A percentile compares a stretch with the other conserved stretches of the same genome.
These are phyloP conservation scores for Indicator maculatus DNA, from an alignment of 2,113 vertebrate species.

Conservation along the genomic window DNA sequence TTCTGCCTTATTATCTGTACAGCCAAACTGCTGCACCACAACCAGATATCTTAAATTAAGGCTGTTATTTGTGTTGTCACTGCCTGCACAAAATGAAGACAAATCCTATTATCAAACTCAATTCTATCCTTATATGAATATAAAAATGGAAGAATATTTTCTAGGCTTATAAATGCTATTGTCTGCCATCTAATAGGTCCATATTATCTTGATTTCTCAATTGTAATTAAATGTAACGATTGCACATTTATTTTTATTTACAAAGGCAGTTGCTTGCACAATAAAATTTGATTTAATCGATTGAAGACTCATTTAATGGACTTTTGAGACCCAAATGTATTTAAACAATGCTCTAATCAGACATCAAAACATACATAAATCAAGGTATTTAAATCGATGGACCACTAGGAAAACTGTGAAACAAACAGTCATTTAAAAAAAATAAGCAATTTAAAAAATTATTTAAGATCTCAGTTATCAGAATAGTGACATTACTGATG, in stretches of 20 bases:
- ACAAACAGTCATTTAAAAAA: neutral
- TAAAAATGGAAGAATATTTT: neutral
- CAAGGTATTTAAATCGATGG: conserved; percentile 48
- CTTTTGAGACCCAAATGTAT: conserved; percentile 32
- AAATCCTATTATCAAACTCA: conserved; percentile 1
- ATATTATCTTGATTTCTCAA: conserved; percentile 42
- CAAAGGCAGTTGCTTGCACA: conserved; percentile 37
- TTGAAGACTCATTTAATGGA: conserved; percentile 54
- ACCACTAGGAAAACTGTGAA: conserved; percentile 20
- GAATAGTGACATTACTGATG: neutral
- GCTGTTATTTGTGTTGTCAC: neutral
- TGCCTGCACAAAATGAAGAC: neutral
- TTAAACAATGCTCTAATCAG: conserved; percentile 49
- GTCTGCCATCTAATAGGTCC: conserved; percentile 19
- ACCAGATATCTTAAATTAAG: neutral
- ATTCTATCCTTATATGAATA: neutral
- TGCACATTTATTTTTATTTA: conserved; percentile 61
- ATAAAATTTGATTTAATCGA: conserved; percentile 63
- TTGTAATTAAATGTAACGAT: conserved; percentile 60
- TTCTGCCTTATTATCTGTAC: neutral
- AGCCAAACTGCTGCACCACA: neutral
- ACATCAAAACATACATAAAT: conserved; percentile 58
- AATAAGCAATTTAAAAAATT: neutral
- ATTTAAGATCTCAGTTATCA: conserved; percentile 2
- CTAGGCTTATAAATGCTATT: conserved; percentile 18